Evolutionary conservation across 1,140 invertebrate species (phyloP), one percentile per base, ranked within the genome.

Genomic region (Coenobita brevimanus): DNA sequence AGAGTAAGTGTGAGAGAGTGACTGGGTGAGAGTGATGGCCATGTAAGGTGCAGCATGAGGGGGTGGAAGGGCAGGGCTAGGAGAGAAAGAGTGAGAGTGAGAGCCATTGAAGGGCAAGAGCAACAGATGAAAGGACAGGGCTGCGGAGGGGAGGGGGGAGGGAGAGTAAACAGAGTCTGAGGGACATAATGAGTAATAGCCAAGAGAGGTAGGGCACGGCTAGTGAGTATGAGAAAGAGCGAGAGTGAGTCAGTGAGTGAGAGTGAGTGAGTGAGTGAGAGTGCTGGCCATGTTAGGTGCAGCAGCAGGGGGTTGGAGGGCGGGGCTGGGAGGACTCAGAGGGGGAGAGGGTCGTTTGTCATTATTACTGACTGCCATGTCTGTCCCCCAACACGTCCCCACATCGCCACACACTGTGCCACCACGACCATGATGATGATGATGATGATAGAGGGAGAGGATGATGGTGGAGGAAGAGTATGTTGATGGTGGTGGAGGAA

Each of bases 301-400:
- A n/a, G n/a, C n/a, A n/a, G n/a, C n/a, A n/a, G n/a, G n/a, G n/a
- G n/a, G n/a, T n/a, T n/a, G n/a, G n/a, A n/a, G n/a, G n/a, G n/a
- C n/a, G n/a, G n/a, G 54, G 62, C 2, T 41, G 27, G 41, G 30
- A 21, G 27, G 50, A 46, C 82, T 15, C 69, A 33, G 82, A 83
- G 82, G 82, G 82, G 33, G 82, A n/a, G 82, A 10, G 67, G 33
- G 69, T 75, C 67, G 50, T 83, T 71, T 83, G 82, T 83, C 82
- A 83, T 83, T 83, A 83, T 83, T 73, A 83, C 46, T 73, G 67
- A 79, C 75, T 60, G 46, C 30, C 17, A 46, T 38, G 82, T 38
- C 82, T 33, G 46, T 83, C 82, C 41, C 1, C 15, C 30, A 38
- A 57, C 67, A 83, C 69, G 75, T 46, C 71, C 36, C 82, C 82